Percentiles rank a stretch among this genome's conserved stretches.
Conservation (phyloP, 2,797 vertebrate genomes). For the Acanthurus lineatus region DNA sequence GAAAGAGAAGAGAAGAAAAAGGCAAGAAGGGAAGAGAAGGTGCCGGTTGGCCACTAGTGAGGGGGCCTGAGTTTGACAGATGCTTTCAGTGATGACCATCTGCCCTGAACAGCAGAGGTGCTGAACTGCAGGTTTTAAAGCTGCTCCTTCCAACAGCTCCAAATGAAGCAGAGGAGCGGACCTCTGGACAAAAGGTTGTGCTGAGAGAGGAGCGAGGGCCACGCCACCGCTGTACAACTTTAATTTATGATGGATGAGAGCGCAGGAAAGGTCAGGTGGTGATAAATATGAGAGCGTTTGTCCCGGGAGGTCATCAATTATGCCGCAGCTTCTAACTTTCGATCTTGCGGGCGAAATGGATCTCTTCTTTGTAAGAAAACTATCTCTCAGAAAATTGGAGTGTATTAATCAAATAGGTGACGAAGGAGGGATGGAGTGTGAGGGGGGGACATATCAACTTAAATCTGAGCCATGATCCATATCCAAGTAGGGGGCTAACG, state of each 20-base stretch:
- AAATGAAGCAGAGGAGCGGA: slow-evolving; percentile 86
- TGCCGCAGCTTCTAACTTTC: slow-evolving; percentile 88
- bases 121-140: slow-evolving; percentile 86
- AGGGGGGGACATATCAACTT: slow-evolving; percentile 55
- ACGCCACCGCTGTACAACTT: slow-evolving; percentile 91
- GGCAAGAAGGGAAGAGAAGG: slow-evolving; percentile 51
- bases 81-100: slow-evolving; percentile 87
- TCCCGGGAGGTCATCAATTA: slow-evolving; percentile 93
- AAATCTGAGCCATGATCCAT: slow-evolving; percentile 72
- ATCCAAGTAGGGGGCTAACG: slow-evolving; percentile 54
- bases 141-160: slow-evolving; percentile 83
- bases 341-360: slow-evolving; percentile 88
- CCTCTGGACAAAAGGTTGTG: slow-evolving; percentile 92
- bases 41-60: slow-evolving; percentile 75
- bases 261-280: slow-evolving; percentile 93
- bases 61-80: slow-evolving; percentile 87
- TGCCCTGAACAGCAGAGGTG: slow-evolving; percentile 88
- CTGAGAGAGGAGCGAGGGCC: slow-evolving; percentile 87
- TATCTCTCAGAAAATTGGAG: slow-evolving; percentile 88
- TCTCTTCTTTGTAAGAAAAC: slow-evolving; percentile 87
- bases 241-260: slow-evolving; percentile 97
- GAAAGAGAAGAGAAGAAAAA: slow-evolving; percentile 15
- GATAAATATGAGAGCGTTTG: slow-evolving; percentile 91
- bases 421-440: slow-evolving; percentile 40
- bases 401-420: slow-evolving; percentile 85